Conservation (phyloP, 2,888 invertebrate species). For the Oxyscelio sp. region DNA sequence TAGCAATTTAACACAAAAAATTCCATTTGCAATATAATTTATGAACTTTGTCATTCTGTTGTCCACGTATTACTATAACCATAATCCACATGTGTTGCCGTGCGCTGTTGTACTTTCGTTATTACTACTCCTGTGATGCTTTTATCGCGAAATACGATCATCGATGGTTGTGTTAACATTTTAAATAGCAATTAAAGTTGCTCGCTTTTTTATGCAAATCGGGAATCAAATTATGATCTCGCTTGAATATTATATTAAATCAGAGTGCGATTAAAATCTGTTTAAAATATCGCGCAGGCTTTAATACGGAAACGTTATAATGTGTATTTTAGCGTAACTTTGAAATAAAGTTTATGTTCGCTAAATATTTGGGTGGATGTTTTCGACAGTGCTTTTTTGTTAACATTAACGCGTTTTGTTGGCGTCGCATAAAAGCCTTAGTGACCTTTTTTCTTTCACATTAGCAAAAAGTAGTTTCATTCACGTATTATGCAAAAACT, state of each 20-base stretch:
- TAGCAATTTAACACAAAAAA: no score
- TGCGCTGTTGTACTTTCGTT: slow-evolving; percentile 8
- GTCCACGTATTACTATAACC: no score
- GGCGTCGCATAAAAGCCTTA: slow-evolving; percentile 30
- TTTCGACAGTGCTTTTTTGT: no score
- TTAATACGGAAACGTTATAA: background rate
- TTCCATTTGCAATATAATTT: no score
- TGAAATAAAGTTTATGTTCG: no score
- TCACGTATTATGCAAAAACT: slow-evolving; percentile 11
- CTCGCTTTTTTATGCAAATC: background rate
- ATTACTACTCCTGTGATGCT: slow-evolving; percentile 35
- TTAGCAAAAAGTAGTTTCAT: slow-evolving; percentile 35
- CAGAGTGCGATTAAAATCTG: background rate
- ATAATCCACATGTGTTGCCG: slow-evolving; percentile 51
- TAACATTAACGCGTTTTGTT: slow-evolving; percentile 26
- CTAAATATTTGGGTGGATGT: no score
- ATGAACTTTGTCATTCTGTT: no score
- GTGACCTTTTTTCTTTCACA: slow-evolving; percentile 16
- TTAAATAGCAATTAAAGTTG: background rate
- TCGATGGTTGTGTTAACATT: slow-evolving; percentile 44
- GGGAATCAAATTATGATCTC: background rate
- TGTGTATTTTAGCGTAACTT: background rate
- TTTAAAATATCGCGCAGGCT: no score
- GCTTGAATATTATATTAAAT: background rate
- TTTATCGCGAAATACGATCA: slow-evolving; percentile 32